phyloP scores from a whole-genome alignment of 2,113 vertebrate species.

The Chauna torquata region DNA sequence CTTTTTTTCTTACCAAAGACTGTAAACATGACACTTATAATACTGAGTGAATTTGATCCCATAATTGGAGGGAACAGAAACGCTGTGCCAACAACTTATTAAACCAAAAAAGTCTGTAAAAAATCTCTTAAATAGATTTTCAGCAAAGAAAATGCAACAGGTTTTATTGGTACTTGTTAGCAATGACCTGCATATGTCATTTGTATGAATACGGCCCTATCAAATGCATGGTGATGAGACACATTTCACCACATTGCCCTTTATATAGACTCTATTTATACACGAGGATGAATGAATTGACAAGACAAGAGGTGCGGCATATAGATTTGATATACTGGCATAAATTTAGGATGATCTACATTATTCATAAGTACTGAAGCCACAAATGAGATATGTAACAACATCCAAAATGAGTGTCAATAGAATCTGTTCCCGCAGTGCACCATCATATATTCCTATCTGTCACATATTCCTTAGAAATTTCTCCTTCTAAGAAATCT shows the following conservation, averaged over 20 bases:
- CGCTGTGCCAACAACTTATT: background rate
- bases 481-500: slow-evolving; percentile 66
- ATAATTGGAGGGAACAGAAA: background rate
- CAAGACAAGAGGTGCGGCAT: slow-evolving; percentile 65
- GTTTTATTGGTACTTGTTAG: slow-evolving; percentile 62
- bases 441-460: slow-evolving; percentile 63
- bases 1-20: background rate
- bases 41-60: background rate
- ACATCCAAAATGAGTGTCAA: slow-evolving; percentile 74
- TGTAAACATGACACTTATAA: background rate
- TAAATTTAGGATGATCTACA: slow-evolving; percentile 71
- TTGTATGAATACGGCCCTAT: slow-evolving; percentile 3
- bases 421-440: slow-evolving; percentile 69
- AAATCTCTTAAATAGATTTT: background rate
- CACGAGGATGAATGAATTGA: slow-evolving; percentile 50
- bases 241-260: slow-evolving; percentile 41
- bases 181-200: slow-evolving; percentile 60
- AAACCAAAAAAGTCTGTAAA: background rate
- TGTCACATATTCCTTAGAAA: slow-evolving; percentile 69
- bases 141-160: slow-evolving; percentile 20
- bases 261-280: slow-evolving; percentile 64
- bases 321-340: slow-evolving; percentile 69
- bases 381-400: slow-evolving; percentile 74
- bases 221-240: slow-evolving; percentile 22
- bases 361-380: slow-evolving; percentile 71